These are phyloP conservation scores for Volucella bombylans DNA, from an alignment of 2,888 invertebrate species.

Conservation along the genomic window DNA sequence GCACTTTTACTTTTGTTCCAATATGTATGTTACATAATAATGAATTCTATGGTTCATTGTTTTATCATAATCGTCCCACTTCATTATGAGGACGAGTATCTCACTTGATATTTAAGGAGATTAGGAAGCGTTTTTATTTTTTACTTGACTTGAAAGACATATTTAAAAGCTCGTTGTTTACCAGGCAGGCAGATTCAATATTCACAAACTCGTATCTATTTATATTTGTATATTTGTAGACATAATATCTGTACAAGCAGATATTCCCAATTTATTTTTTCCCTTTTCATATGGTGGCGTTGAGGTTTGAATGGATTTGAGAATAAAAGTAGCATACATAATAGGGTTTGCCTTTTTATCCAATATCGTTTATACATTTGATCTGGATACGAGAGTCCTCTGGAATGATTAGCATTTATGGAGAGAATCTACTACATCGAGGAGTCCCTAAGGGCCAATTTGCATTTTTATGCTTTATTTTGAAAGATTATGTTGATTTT, in stretches of 20 bases:
- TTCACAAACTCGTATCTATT: constrained; percentile 13
- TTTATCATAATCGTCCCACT: constrained; percentile 16
- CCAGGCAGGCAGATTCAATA: constrained; percentile 15
- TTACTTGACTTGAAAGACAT: constrained; percentile 12
- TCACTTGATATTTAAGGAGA: constrained; percentile 37
- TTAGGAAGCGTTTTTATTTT: constrained; percentile 38
- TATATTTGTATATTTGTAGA: neutral
- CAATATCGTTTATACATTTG: constrained; percentile 54
- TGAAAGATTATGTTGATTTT: constrained; percentile 16
- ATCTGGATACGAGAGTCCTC: constrained; percentile 41
- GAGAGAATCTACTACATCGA: neutral
- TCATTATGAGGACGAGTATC: neutral
- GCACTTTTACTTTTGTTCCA: constrained; percentile 21
- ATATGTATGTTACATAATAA: neutral
- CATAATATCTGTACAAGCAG: no score
- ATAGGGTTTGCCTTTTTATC: constrained; percentile 23
- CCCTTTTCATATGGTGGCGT: no score
- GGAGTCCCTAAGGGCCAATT: constrained; percentile 30
- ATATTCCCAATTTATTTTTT: no score
- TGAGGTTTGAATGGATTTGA: neutral
- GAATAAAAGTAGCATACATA: constrained; percentile 33
- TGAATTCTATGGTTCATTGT: constrained; percentile 4
- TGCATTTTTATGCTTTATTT: constrained; percentile 36
- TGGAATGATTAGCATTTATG: constrained; percentile 49
- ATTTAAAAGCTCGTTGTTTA: constrained; percentile 36